Conservation (phyloP, 23 tunicate genomes). For the Ciona savignyi region DNA sequence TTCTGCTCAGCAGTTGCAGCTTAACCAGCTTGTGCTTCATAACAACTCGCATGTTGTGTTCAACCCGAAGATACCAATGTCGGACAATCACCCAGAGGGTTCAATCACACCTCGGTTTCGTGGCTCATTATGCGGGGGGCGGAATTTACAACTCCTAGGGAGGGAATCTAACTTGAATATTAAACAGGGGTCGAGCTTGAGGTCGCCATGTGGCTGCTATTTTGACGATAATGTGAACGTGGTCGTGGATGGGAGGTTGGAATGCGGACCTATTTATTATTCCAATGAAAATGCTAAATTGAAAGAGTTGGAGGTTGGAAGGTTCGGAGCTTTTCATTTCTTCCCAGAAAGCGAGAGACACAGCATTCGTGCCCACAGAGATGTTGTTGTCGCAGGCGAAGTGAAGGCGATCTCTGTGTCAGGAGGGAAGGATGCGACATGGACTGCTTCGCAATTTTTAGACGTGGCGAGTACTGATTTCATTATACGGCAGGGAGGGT, state of each 20-base stretch:
- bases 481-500: constrained; percentile 10
- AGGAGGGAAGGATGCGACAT: neutral
- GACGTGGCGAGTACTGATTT: constrained; percentile 1
- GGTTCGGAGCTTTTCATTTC: neutral
- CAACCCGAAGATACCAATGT: constrained; percentile 5
- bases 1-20: neutral
- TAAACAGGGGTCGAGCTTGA: neutral
- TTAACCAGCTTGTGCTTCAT: neutral
- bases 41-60: constrained; percentile 8
- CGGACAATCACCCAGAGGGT: neutral
- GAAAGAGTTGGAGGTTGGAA: constrained; percentile 8
- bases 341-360: constrained; percentile 1
- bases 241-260: neutral
- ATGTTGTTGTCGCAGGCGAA: constrained; percentile 12
- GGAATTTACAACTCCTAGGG: neutral
- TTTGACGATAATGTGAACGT: constrained; percentile 1
- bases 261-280: constrained; percentile 18
- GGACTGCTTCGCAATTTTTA: neutral
- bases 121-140: constrained; percentile 13
- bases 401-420: neutral
- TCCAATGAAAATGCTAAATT: neutral
- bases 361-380: neutral
- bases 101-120: constrained; percentile 7
- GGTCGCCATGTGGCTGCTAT: constrained; percentile 9
- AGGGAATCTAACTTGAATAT: neutral